Conservation (phyloP, 1,140 invertebrate genomes). For the Micrasema longulum region DNA sequence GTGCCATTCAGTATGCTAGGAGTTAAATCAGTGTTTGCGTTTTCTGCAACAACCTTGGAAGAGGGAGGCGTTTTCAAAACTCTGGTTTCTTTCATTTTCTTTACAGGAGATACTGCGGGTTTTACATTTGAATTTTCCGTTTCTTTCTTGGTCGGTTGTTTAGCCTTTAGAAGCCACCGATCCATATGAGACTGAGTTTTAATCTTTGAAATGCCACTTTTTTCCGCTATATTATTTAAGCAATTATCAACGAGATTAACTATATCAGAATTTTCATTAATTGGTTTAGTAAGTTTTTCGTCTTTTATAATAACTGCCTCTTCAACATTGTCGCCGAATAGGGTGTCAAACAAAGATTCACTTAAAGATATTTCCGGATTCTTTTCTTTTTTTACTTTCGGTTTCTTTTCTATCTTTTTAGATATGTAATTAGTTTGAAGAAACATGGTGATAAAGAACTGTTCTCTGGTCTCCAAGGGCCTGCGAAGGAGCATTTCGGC, state of each 20-base stretch:
- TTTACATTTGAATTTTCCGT: constrained; percentile 1
- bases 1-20: no score
- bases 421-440: constrained; percentile 43
- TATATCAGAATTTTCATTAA: constrained; percentile 62
- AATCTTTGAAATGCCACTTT: constrained; percentile 59
- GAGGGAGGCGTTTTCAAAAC: background rate
- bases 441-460: constrained; percentile 62
- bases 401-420: constrained; percentile 54
- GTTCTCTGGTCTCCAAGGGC: constrained; percentile 62
- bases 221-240: constrained; percentile 64
- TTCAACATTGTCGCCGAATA: constrained; percentile 61
- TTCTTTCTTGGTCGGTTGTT: constrained; percentile 49
- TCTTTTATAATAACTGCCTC: constrained; percentile 8
- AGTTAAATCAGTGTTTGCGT: no score
- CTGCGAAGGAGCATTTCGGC: constrained; percentile 65
- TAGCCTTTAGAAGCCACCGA: constrained; percentile 65
- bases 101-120: background rate
- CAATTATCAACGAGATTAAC: constrained; percentile 64
- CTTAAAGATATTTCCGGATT: constrained; percentile 62
- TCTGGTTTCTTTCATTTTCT: background rate
- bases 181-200: constrained; percentile 67
- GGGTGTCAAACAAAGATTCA: constrained; percentile 64
- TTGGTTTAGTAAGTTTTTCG: constrained; percentile 21
- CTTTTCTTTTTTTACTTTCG: constrained; percentile 59
- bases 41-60: background rate